Base-by-base conservation (phyloP, 2,888 invertebrate genomes). In the Patella caerulea region DNA sequence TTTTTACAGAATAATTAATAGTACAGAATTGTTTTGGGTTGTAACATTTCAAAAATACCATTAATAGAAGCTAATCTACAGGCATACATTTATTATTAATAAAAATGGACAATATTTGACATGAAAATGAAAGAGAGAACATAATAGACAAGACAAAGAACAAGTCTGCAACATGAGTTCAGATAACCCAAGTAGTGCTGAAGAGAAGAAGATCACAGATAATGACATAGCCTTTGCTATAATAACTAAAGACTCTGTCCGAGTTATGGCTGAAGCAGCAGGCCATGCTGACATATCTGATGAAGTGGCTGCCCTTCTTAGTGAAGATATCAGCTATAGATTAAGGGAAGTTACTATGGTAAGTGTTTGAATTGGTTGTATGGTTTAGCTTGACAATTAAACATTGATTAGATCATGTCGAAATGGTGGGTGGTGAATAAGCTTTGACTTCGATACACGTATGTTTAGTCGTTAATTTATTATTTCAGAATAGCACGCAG, bases 321-420 rank as follows among this genome's bases (percentile, higher is more conserved):
- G 91, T 19, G 91, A 92, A 81, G 92, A 92, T 86, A 89, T 88
- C 53, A 90, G 88, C 81, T 92, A 91, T 78, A 83, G 92, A 56
- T 83, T 92, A 3, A 81, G 92, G 74, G 91, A 92, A 83, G 85
- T 89, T 34, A 83, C 89, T 19, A 90, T 90, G 88, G 91, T 91
- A 81, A 71, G 71, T 71, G 29, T 17, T 14, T 72, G 1, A 24
- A 45, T 52, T 71, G 29, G 7, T n/a, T 24, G 65, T 74, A 15
- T 24, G 15, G n/a, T n/a, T 1, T 53, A n/a, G 0, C 19, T 74
- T 45, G 9, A 45, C 7, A 45, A 34, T 29, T 29, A 29, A 9
- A 45, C 45, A 9, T 45, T 9, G 45, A 9, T 45, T 9, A 45
- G 9, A 45, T 45, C 45, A 45, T 7, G 45, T 45, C 4, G 9